These are phyloP conservation scores for Venturia canescens DNA, from an alignment of 1,140 invertebrate genomes.

Conservation along the genomic window DNA sequence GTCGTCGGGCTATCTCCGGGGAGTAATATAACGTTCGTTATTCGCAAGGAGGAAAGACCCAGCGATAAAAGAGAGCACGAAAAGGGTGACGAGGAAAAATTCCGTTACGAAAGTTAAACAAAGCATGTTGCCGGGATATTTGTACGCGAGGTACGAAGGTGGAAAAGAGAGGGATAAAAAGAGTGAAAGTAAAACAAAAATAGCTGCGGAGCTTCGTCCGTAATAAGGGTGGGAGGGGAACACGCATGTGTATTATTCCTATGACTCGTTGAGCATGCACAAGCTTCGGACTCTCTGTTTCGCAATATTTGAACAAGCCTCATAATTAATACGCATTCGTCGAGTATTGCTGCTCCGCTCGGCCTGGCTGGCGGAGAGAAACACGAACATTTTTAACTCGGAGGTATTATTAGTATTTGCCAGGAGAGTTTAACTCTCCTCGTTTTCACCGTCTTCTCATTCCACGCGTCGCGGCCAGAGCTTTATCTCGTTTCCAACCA, in stretches of 20 bases:
- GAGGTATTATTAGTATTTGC: slow-evolving; percentile 57
- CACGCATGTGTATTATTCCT: slow-evolving; percentile 9
- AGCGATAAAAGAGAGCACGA: slow-evolving; percentile 19
- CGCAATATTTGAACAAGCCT: slow-evolving; percentile 73
- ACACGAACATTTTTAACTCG: slow-evolving; percentile 68
- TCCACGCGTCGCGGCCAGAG: not conserved
- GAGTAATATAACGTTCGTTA: slow-evolving; percentile 36
- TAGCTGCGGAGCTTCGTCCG: slow-evolving; percentile 58
- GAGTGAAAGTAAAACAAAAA: slow-evolving; percentile 61
- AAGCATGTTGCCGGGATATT: slow-evolving; percentile 26
- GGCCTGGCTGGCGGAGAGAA: slow-evolving; percentile 57
- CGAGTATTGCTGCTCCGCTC: slow-evolving; percentile 55
- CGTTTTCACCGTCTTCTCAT: slow-evolving; percentile 32
- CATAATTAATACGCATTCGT: slow-evolving; percentile 75
- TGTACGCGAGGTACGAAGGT: not conserved
- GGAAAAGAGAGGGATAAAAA: slow-evolving; percentile 42
- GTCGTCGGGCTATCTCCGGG: slow-evolving; percentile 9
- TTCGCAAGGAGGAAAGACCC: slow-evolving; percentile 14
- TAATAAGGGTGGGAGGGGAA: slow-evolving; percentile 65
- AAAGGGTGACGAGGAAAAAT: slow-evolving; percentile 49
- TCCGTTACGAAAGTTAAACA: slow-evolving; percentile 54
- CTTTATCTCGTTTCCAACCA: too few relatives aligned
- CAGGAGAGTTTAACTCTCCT: slow-evolving; percentile 42
- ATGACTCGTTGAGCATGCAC: slow-evolving; percentile 20
- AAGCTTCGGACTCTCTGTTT: slow-evolving; percentile 59